phyloP scores from a whole-genome alignment of 2,113 vertebrate genomes.

The Oxyura jamaicensis region DNA sequence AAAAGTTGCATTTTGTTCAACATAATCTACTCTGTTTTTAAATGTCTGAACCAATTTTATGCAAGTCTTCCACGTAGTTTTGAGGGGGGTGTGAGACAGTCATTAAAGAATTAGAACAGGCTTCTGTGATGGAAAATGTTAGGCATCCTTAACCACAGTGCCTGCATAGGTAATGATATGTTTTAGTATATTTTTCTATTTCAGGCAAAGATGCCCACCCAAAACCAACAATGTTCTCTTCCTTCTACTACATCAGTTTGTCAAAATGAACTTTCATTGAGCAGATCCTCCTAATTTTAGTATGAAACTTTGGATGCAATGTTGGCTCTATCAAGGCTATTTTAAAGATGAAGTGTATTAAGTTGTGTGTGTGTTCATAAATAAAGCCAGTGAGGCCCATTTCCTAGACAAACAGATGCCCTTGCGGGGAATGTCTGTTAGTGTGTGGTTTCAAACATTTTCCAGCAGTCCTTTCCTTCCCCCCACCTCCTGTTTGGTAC shows the following conservation, averaged over 20 bases:
- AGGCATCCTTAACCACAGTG: background rate
- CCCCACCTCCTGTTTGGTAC: rapidly evolving
- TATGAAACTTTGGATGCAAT: background rate
- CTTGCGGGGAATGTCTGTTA: background rate
- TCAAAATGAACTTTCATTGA: background rate
- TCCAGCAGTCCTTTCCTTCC: background rate
- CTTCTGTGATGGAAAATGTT: constrained; percentile 17
- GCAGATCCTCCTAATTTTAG: background rate
- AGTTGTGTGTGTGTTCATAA: background rate
- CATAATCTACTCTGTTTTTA: background rate
- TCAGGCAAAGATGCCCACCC: background rate
- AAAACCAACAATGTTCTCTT: background rate
- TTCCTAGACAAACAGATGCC: background rate
- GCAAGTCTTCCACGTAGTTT: background rate
- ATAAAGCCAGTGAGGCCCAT: background rate
- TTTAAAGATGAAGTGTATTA: background rate
- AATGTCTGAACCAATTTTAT: background rate
- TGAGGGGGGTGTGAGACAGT: background rate
- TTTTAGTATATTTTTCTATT: constrained; percentile 4
- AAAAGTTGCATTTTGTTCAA: background rate
- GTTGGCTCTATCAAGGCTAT: background rate
- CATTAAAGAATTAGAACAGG: background rate
- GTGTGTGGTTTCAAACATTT: background rate
- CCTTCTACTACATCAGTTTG: background rate
- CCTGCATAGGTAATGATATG: background rate